Evolutionary conservation across 2,888 invertebrate genomes (phyloP).

Genomic region (Clunio marinus): DNA sequence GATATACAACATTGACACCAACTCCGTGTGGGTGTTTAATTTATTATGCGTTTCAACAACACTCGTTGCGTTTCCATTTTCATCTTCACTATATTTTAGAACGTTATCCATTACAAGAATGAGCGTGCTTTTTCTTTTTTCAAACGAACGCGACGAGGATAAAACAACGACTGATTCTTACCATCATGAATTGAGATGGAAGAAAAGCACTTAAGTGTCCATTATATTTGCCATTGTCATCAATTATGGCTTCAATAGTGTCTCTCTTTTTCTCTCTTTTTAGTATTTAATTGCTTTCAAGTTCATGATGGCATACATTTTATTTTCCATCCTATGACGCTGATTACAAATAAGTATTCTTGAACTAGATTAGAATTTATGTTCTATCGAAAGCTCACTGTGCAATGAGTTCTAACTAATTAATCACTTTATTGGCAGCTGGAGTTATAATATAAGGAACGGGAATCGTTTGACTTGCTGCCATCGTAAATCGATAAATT

Average conservation of each 20-base stretch:
- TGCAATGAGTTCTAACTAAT: too few species aligned
- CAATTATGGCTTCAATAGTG: not conserved
- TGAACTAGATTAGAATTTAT: not conserved
- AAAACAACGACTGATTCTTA: conserved; percentile 27
- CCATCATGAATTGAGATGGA: not conserved
- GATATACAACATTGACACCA: conserved; percentile 53
- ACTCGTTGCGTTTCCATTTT: not conserved
- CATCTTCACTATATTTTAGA: not conserved
- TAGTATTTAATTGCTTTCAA: not conserved
- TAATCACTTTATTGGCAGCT: conserved; percentile 10
- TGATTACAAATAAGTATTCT: too few species aligned
- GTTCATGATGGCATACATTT: not conserved
- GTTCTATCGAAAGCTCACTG: not conserved
- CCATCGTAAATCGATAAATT: not conserved
- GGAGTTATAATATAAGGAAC: not conserved
- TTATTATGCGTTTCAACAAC: not conserved
- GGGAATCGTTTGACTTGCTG: not conserved
- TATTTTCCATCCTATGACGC: too few species aligned
- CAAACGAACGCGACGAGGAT: not conserved
- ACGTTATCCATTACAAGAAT: not conserved
- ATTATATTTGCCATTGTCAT: not conserved
- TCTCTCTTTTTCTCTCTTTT: not conserved
- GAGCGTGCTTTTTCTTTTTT: not conserved
- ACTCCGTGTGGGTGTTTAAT: not conserved
- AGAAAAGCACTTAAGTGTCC: not conserved